These are phyloP conservation scores for Drosophila anceps DNA, from an alignment of 2,888 invertebrate genomes.

Conservation along the genomic window DNA sequence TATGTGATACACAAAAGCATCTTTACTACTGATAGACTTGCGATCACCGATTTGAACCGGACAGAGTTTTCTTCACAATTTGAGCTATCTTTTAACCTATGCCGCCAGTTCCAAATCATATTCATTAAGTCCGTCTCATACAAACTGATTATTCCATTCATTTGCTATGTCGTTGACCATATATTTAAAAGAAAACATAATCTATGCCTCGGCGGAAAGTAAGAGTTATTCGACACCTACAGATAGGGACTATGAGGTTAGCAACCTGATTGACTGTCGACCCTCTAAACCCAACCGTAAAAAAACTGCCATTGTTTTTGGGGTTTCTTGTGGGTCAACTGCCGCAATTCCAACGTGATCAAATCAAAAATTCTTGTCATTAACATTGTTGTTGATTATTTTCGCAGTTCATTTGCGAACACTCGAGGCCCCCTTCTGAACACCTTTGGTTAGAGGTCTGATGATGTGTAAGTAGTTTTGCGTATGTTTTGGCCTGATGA, in stretches of 20 bases:
- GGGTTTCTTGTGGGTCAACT: constrained; percentile 19
- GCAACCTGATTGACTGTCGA: constrained; percentile 40
- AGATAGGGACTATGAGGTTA: neutral
- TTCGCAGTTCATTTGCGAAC: constrained; percentile 52
- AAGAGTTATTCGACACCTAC: constrained; percentile 2
- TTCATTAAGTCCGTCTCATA: neutral
- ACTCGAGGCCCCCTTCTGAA: constrained; percentile 6
- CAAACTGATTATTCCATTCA: neutral
- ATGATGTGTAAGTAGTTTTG: constrained; percentile 46
- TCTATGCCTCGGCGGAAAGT: neutral
- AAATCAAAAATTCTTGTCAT: constrained; percentile 68
- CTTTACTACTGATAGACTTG: neutral
- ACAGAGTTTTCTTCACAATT: neutral
- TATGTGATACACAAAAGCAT: neutral
- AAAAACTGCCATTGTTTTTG: constrained; percentile 29
- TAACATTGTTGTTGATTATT: constrained; percentile 66
- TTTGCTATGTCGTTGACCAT: neutral
- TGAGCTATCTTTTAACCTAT: no score
- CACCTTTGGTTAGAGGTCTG: constrained; percentile 6
- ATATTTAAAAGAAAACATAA: neutral
- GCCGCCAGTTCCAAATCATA: neutral
- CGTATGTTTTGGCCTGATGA: constrained; percentile 66
- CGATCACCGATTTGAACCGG: neutral
- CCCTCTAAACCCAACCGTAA: constrained; percentile 38
- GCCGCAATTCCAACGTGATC: constrained; percentile 35